phyloP scores from a whole-genome alignment of 2,113 vertebrate genomes.

The Eubucco bourcierii region DNA sequence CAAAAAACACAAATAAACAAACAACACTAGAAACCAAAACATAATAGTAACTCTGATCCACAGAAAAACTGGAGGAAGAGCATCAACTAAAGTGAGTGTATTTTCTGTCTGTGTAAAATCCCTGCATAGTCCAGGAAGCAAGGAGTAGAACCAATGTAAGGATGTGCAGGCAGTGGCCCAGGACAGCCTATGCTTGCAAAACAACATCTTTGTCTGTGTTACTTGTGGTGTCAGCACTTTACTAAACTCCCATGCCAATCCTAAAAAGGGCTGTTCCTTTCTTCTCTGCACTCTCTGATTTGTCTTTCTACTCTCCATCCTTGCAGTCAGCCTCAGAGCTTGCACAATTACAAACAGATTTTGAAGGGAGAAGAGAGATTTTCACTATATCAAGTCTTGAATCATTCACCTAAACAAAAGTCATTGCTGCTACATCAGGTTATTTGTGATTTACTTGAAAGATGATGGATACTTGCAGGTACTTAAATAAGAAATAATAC shows the following conservation, averaged over 20 bases:
- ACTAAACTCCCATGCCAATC: background rate
- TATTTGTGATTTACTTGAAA: background rate
- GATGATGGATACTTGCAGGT: background rate
- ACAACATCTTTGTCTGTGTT: background rate
- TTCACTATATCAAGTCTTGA: background rate
- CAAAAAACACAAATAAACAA: background rate
- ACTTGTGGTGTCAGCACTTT: background rate
- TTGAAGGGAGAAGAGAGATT: background rate
- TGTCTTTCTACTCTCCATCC: background rate
- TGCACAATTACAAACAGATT: background rate
- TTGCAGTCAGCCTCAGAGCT: background rate
- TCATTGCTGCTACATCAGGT: background rate
- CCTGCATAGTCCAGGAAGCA: background rate
- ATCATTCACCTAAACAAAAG: background rate
- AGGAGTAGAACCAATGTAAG: background rate
- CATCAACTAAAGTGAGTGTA: background rate
- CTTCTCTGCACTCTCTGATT: background rate
- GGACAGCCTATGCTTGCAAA: background rate
- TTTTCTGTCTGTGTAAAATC: background rate
- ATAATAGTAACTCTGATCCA: background rate
- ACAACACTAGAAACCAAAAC: background rate
- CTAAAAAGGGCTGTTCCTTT: background rate
- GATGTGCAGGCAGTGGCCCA: background rate
- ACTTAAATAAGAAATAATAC: constrained; percentile 31
- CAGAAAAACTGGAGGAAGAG: background rate